Evolutionary conservation across 2,113 vertebrate species (phyloP), one percentile per base, ranked within the genome.

Genomic region (Carassius auratus): DNA sequence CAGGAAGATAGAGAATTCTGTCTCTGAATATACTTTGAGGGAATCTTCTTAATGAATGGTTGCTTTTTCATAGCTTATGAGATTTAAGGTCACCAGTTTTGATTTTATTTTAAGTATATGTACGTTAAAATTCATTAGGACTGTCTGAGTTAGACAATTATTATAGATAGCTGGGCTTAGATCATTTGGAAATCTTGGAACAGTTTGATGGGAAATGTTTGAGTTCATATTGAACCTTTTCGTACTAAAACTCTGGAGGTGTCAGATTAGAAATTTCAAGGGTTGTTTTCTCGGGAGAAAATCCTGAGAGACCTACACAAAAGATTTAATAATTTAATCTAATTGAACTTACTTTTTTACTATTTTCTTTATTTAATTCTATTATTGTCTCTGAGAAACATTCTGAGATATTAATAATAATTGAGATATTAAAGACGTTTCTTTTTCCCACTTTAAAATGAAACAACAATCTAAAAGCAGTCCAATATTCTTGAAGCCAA

Each of bases 401-500:
- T 26, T 26, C 26, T 26, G 26, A 26, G 26, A 26, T 26, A 26
- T 26, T 26, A 26, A 26, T 26, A 26, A 26, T 26, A 26, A 26
- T 26, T 0, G 26, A 26, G 26, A 26, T 26, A 26, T 26, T 26
- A 26, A 26, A 26, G 26, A 26, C 26, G 26, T 26, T 26, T 26
- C 26, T 26, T 26, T 26, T 26, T 26, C 26, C 26, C 26, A 26
- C 26, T 26, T 26, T 26, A 26, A 26, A 26, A 26, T 26, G 26
- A 26, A 26, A 76, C 48, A 55, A 55, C 19, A 33, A 17, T 59
- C 76, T 55, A 26, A 57, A 77, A 59, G 9, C 52, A 21, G 57
- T 42, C 30, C n/a, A 26, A 87, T 6, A 52, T 55, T 42, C 71
- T 55, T 75, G 52, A 13, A 77, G 80, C 92, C 92, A 89, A 91